A percentile compares a stretch with the other conserved stretches of the same genome.
phyloP scores from a whole-genome alignment of 1,140 invertebrate species.

The Drosophila sechellia region DNA sequence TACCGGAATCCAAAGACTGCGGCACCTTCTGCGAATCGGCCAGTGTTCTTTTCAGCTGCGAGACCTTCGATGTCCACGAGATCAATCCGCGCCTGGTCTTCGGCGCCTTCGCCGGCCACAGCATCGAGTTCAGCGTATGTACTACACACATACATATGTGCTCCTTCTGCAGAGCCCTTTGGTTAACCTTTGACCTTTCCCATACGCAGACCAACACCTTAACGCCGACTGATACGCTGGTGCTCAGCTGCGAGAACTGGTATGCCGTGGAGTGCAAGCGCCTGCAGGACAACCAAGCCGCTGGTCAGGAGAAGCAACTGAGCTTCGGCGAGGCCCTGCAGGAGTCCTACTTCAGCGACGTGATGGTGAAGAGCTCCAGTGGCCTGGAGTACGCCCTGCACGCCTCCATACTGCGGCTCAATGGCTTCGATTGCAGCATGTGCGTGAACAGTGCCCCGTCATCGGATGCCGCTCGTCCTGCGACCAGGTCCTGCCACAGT shows the following conservation, averaged over 20 bases:
- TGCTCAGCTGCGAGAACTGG: conserved; percentile 88
- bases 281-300: conserved; percentile 84
- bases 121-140: conserved; percentile 88
- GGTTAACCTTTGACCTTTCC: not conserved
- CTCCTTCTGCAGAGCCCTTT: not conserved
- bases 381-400: conserved; percentile 86
- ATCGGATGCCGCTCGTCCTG: conserved; percentile 2
- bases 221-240: conserved; percentile 86
- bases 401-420: conserved; percentile 86
- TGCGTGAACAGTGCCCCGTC: conserved; percentile 66
- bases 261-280: conserved; percentile 88
- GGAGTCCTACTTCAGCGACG: conserved; percentile 88
- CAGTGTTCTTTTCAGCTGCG: conserved; percentile 87
- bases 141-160: not conserved
- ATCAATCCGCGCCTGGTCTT: conserved; percentile 85
- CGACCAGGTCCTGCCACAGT: conserved; percentile 21
- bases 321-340: conserved; percentile 87
- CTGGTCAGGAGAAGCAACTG: conserved; percentile 85
- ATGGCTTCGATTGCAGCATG: conserved; percentile 85
- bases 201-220: conserved; percentile 84
- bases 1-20: conserved; percentile 85
- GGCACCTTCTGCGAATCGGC: conserved; percentile 75
- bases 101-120: conserved; percentile 88
- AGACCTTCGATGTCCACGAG: conserved; percentile 87
- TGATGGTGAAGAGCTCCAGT: conserved; percentile 85